phyloP scores from a whole-genome alignment of 2,888 invertebrate genomes.

The Hipparchia semele region DNA sequence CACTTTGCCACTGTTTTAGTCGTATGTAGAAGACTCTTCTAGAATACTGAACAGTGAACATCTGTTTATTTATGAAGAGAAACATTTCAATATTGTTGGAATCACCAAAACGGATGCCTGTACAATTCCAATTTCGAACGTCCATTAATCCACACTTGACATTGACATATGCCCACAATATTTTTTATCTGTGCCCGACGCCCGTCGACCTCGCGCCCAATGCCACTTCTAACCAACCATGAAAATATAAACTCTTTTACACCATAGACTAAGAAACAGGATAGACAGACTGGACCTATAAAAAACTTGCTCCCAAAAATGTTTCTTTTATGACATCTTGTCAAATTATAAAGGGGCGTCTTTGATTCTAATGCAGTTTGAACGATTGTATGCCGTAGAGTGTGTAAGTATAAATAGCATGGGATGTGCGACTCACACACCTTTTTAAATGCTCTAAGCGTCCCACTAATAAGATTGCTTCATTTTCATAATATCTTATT shows the following conservation, averaged over 20 bases:
- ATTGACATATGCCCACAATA: slow-evolving; percentile 46
- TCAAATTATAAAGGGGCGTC: too few relatives aligned
- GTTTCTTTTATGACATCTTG: too few relatives aligned
- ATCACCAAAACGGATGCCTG: slow-evolving; percentile 15
- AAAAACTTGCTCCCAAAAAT: background rate
- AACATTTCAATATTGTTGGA: background rate
- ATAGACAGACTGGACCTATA: background rate
- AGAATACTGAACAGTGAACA: too few relatives aligned
- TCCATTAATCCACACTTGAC: slow-evolving; percentile 43
- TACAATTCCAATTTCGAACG: slow-evolving; percentile 31
- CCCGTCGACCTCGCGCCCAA: slow-evolving; percentile 49
- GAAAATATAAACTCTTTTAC: slow-evolving; percentile 35
- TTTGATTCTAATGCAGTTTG: too few relatives aligned
- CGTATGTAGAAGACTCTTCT: too few relatives aligned
- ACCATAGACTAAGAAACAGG: background rate
- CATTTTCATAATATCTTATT: too few relatives aligned
- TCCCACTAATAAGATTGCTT: too few relatives aligned
- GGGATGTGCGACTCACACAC: too few relatives aligned
- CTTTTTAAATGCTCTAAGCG: too few relatives aligned
- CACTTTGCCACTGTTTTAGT: too few relatives aligned
- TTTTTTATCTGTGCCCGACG: slow-evolving; percentile 46
- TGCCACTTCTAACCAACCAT: slow-evolving; percentile 44
- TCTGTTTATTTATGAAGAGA: background rate
- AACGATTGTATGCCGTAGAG: too few relatives aligned
- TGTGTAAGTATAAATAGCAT: too few relatives aligned